A percentile compares a stretch with the other conserved stretches of the same genome.
These are phyloP conservation scores for Gulo gulo DNA, from an alignment of 2,113 vertebrate species.

Conservation along the genomic window DNA sequence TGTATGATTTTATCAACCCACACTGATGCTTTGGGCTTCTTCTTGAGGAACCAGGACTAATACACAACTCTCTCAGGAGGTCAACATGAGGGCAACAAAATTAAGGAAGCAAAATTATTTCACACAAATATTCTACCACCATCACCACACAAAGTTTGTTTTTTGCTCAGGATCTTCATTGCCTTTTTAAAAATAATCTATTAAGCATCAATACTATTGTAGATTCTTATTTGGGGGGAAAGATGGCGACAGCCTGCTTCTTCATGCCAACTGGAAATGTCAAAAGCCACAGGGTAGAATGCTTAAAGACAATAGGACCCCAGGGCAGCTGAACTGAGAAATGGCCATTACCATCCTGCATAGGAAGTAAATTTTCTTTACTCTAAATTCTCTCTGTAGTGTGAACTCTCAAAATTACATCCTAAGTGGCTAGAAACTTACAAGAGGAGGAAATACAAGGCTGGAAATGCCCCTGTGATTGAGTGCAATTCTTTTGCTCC, in stretches of 20 bases:
- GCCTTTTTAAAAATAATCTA: not conserved
- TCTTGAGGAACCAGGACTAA: not conserved
- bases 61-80: not conserved
- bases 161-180: not conserved
- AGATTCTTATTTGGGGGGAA: not conserved
- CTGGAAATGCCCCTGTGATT: rapidly evolving
- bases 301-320: not conserved
- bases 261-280: not conserved
- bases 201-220: not conserved
- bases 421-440: not conserved
- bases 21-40: not conserved
- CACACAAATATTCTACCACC: not conserved
- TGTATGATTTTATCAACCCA: not conserved
- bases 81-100: not conserved
- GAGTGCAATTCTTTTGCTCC: not conserved
- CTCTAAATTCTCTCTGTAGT: not conserved
- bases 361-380: not conserved
- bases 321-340: not conserved
- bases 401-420: not conserved
- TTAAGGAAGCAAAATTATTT: not conserved
- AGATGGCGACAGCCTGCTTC: not conserved
- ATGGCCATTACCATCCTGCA: not conserved
- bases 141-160: not conserved
- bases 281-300: not conserved
- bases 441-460: not conserved